Evolutionary conservation across 1,140 invertebrate species (phyloP).

Genomic region (Pararge aegeria): DNA sequence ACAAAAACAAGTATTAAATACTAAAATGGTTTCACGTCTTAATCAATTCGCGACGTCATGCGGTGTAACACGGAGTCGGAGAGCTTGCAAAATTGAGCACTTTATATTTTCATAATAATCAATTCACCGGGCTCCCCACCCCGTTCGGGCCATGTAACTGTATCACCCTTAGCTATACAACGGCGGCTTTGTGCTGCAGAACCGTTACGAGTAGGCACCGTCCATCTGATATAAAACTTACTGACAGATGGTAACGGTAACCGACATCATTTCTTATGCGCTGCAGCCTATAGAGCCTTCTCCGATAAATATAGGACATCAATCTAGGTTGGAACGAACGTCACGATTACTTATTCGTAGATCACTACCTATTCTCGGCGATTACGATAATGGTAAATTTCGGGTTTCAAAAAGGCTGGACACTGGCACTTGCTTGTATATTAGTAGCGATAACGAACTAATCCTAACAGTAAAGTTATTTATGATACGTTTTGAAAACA

Average conservation of each 20-base stretch:
- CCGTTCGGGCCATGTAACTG: conserved; percentile 23
- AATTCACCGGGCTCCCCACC: conserved; percentile 3
- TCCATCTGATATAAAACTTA: conserved; percentile 59
- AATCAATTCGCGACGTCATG: conserved; percentile 1
- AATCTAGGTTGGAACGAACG: conserved; percentile 1
- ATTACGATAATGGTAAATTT: too few relatives aligned
- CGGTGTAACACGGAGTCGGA: neutral
- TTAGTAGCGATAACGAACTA: too few relatives aligned
- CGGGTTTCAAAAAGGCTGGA: too few relatives aligned
- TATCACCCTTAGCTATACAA: conserved; percentile 36
- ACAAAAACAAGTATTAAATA: neutral
- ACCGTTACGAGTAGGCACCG: conserved; percentile 54
- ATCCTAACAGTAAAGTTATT: too few relatives aligned
- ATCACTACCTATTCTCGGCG: neutral
- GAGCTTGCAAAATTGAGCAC: neutral
- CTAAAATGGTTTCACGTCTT: neutral
- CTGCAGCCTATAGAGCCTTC: conserved; percentile 20
- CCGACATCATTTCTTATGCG: conserved; percentile 48
- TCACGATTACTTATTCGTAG: conserved; percentile 3
- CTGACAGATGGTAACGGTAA: conserved; percentile 62
- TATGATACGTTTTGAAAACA: too few relatives aligned
- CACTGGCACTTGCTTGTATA: too few relatives aligned
- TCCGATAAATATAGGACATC: conserved; percentile 25
- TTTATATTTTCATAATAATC: conserved; percentile 12
- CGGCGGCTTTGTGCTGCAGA: conserved; percentile 40